Percentiles rank a stretch among this genome's conserved stretches.
phyloP scores from a whole-genome alignment of 2,113 vertebrate genomes.

The Cavia porcellus region DNA sequence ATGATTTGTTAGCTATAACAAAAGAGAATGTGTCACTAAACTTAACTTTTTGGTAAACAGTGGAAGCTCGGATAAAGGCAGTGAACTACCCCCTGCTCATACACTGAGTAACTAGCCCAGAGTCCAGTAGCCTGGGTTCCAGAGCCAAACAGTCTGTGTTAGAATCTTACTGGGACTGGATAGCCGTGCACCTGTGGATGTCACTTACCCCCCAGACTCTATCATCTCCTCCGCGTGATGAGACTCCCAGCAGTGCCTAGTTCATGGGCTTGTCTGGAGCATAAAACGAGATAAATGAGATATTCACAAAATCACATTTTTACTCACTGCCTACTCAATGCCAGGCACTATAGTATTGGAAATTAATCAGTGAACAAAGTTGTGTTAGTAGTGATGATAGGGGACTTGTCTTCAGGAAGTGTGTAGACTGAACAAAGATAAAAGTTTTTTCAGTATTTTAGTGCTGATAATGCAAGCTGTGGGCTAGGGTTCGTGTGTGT shows the following conservation, averaged over 20 bases:
- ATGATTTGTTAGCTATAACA: neutral
- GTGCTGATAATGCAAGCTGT: neutral
- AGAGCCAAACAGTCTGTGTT: neutral
- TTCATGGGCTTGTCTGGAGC: neutral
- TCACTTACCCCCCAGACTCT: too few species aligned
- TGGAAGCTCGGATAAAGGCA: neutral
- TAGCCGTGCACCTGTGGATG: fast-evolving
- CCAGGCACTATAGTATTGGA: neutral
- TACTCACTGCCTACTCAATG: neutral
- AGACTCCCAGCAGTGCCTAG: neutral
- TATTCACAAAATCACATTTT: neutral
- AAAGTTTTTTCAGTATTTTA: neutral
- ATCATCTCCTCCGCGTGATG: neutral
- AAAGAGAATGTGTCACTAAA: neutral
- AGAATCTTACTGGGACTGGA: neutral
- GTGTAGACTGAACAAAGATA: neutral
- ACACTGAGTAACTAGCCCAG: neutral
- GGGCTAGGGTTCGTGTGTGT: neutral
- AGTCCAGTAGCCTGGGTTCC: neutral
- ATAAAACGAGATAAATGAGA: neutral
- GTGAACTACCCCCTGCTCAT: neutral
- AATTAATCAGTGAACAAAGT: neutral
- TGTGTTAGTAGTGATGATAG: too few species aligned
- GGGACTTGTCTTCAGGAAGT: neutral
- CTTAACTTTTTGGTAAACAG: neutral